phyloP scores from a whole-genome alignment of 1,140 invertebrate species.

The Euura lappo region DNA sequence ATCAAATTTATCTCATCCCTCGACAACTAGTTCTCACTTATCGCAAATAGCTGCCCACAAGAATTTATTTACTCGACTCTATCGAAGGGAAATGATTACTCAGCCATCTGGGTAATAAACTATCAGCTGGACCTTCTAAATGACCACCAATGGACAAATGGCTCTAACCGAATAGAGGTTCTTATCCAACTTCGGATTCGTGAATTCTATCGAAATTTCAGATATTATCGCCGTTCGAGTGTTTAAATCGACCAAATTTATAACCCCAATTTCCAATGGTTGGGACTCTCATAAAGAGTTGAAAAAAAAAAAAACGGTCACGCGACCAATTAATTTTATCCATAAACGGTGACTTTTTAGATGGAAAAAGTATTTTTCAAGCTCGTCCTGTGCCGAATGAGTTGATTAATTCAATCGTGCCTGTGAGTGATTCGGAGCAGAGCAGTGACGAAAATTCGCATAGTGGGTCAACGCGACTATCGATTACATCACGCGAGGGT shows the following conservation, averaged over 20 bases:
- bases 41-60: neutral
- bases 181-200: too few relatives aligned
- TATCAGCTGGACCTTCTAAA: neutral
- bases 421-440: neutral
- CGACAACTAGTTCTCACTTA: too few relatives aligned
- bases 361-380: neutral
- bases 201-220: too few relatives aligned
- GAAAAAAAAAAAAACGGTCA: too few relatives aligned
- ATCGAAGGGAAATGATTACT: neutral
- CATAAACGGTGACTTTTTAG: too few relatives aligned
- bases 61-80: neutral
- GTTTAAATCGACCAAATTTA: too few relatives aligned
- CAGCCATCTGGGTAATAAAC: slow-evolving; percentile 1
- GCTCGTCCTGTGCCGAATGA: neutral
- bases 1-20: too few relatives aligned
- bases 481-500: slow-evolving; percentile 24
- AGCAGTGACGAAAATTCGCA: neutral
- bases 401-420: neutral
- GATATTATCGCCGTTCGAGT: too few relatives aligned
- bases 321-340: too few relatives aligned
- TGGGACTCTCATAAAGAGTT: too few relatives aligned
- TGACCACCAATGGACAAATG: neutral
- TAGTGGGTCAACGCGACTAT: slow-evolving; percentile 13
- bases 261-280: too few relatives aligned
- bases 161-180: neutral